phyloP scores from a whole-genome alignment of 2,113 vertebrate species.

The Tinamus guttatus region DNA sequence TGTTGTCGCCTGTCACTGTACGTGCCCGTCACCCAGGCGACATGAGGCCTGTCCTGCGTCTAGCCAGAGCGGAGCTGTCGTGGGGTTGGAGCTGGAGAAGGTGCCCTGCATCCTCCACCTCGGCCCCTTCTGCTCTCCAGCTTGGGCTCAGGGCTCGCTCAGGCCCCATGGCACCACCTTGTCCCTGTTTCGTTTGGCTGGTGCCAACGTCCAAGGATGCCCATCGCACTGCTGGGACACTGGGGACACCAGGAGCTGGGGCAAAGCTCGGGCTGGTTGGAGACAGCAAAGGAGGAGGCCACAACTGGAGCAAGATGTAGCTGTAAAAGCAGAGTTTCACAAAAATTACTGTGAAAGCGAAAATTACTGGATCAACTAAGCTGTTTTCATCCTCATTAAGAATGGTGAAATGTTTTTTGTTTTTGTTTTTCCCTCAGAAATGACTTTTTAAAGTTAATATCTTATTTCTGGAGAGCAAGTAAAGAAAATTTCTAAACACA shows the following conservation, averaged over 20 bases:
- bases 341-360: slow-evolving; percentile 14
- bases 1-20: slow-evolving; percentile 67
- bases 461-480: not conserved
- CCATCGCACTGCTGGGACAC: too few relatives aligned
- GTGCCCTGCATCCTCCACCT: not conserved
- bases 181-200: slow-evolving; percentile 23
- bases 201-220: not conserved
- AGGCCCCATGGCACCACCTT: slow-evolving; percentile 57
- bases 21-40: not conserved
- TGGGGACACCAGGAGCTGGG: not conserved
- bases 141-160: not conserved
- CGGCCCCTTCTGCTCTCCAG: not conserved
- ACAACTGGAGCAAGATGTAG: slow-evolving; percentile 69
- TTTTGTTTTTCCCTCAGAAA: not conserved
- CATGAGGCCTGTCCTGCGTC: not conserved
- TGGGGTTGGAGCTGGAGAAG: not conserved
- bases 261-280: slow-evolving; percentile 17
- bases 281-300: slow-evolving; percentile 51
- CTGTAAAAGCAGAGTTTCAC: slow-evolving; percentile 12
- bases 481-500: not conserved
- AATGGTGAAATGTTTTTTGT: not conserved
- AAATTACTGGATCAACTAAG: slow-evolving; percentile 17
- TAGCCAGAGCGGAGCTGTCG: not conserved
- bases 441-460: not conserved
- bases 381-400: not conserved